phyloP scores from a whole-genome alignment of 2,113 vertebrate species.

The Hystrix brachyura region DNA sequence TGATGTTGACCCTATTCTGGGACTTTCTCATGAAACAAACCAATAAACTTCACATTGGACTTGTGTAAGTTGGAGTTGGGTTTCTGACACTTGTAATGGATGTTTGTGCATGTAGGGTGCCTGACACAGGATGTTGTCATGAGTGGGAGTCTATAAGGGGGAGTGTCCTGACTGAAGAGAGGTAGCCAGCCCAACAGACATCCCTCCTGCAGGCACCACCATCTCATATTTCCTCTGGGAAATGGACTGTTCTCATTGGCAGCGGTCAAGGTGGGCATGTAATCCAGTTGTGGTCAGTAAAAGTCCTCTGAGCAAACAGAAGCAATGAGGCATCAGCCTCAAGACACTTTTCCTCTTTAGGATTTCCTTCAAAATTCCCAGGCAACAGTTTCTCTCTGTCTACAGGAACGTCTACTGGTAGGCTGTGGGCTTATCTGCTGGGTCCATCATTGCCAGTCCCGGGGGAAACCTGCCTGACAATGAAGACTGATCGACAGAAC shows the following conservation, averaged over 20 bases:
- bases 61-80: background rate
- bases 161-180: background rate
- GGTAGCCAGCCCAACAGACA: background rate
- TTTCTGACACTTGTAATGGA: background rate
- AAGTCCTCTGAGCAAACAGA: background rate
- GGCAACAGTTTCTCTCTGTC: background rate
- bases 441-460: background rate
- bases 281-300: background rate
- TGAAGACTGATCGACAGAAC: background rate
- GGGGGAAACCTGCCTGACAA: background rate
- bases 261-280: background rate
- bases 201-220: background rate
- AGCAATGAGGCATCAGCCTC: background rate
- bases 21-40: background rate
- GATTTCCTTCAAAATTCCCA: constrained; percentile 19
- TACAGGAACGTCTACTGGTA: background rate
- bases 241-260: background rate
- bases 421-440: background rate
- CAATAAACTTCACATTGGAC: background rate
- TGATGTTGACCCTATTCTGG: background rate
- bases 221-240: background rate
- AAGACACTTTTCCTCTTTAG: background rate
- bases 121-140: background rate
- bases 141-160: background rate
- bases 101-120: background rate